These are phyloP conservation scores for Paraplagusia blochii DNA, from an alignment of 2,113 vertebrate genomes.

Conservation along the genomic window DNA sequence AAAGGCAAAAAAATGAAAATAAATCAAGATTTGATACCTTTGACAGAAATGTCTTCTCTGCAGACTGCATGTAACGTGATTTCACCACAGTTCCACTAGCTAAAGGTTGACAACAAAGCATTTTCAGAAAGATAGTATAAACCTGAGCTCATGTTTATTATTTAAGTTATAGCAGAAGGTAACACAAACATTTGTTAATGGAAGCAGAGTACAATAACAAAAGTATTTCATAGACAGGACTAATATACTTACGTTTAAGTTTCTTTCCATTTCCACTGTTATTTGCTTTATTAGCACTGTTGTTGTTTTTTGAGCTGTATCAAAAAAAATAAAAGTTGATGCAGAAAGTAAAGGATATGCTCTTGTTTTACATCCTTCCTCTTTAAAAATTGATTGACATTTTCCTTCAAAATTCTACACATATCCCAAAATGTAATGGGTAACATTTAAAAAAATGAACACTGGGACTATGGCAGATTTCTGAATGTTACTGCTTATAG, in stretches of 20 bases:
- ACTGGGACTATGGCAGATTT: too few species aligned
- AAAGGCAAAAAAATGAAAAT: not conserved
- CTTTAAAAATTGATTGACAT: not conserved
- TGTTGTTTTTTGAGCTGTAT: conserved; percentile 55
- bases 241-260: conserved; percentile 52
- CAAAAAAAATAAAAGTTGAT: not conserved
- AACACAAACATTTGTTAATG: not conserved
- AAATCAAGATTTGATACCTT: conserved; percentile 55
- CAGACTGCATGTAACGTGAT: conserved; percentile 72
- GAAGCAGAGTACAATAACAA: not conserved
- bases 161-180: not conserved
- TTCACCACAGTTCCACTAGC: conserved; percentile 68
- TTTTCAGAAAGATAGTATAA: not conserved
- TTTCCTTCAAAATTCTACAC: too few species aligned
- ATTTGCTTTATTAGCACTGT: conserved; percentile 33
- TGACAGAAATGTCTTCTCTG: conserved; percentile 62
- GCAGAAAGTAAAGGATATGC: not conserved
- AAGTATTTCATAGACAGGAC: not conserved
- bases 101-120: conserved; percentile 18
- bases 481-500: too few species aligned
- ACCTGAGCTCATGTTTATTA: not conserved
- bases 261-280: conserved; percentile 52
- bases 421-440: too few species aligned
- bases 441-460: too few species aligned
- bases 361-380: too few species aligned